These are phyloP conservation scores for Eubucco bourcierii DNA, from an alignment of 2,113 vertebrate genomes.

Conservation along the genomic window DNA sequence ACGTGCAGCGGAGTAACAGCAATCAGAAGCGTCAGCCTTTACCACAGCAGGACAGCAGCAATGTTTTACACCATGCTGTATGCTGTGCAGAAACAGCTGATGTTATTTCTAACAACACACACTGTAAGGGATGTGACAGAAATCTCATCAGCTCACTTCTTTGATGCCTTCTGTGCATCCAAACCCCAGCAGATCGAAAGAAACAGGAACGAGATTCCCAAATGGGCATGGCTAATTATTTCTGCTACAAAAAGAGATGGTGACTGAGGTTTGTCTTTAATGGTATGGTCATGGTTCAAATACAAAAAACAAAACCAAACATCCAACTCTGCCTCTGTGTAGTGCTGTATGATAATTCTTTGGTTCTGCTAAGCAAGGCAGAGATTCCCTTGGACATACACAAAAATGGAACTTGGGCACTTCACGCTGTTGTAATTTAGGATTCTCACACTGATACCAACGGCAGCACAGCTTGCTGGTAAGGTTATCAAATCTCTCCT, in stretches of 20 bases:
- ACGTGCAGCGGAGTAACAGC: rapidly evolving
- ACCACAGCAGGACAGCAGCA: neutral
- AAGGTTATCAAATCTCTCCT: neutral
- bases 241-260: neutral
- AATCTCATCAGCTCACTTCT: neutral
- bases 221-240: conserved; percentile 1
- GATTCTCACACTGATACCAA: neutral
- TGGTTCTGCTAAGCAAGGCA: neutral
- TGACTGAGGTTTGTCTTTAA: neutral
- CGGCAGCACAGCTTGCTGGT: neutral
- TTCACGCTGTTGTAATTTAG: neutral
- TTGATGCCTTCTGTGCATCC: neutral
- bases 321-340: neutral
- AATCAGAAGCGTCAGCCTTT: neutral
- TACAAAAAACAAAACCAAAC: neutral
- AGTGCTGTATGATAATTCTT: neutral
- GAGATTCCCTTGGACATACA: neutral
- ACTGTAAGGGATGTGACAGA: neutral
- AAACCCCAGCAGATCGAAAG: neutral
- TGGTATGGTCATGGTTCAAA: neutral
- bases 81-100: neutral
- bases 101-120: neutral
- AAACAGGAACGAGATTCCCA: neutral
- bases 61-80: neutral
- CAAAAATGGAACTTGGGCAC: neutral